Evolutionary conservation across 2,113 vertebrate genomes (phyloP), one percentile per base, ranked within the genome.

Genomic region (Tylochromis polylepis): DNA sequence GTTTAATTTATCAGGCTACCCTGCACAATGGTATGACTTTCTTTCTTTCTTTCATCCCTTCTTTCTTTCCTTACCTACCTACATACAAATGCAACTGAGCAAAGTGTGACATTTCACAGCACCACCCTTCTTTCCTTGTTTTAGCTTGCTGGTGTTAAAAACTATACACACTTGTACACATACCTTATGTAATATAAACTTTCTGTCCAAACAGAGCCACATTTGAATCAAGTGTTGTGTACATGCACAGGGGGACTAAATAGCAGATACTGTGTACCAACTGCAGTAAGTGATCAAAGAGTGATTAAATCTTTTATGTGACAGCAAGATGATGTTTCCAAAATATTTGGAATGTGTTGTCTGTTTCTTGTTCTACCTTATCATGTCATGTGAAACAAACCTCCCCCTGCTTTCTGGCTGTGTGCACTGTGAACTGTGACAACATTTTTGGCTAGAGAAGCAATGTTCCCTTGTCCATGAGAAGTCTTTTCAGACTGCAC

Each of bases 131-230:
- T 82, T 82, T 55, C 2, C 55, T 38, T 65, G 60, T 67, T 83
- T 78, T 46, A 36, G 46, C 9, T 78, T 27, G 16, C 70, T 82
- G 56, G 8, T 80, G 27, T 51, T 85, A 80, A 79, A 87, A 84
- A 83, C 29, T 77, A 51, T 65, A 67, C 60, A 67, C 5, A 5
- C 65, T 78, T 85, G 65, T 58, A 31, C 55, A 84, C 80, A 77
- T 36, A 27, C 27, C 16, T 91, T 81, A 83, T 82, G 83, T 85
- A 88, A 91, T 18, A 20, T 12, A 16, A 59, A 41, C 51, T 41
- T 62, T 88, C 53, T 77, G 29, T 75, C 87, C 91, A 86, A 90
- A 94, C 89, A 93, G 70, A 88, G 88, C 43, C 38, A 59, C 36
- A 12, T 84, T 22, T 82, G 53, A 82, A 85, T 41, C 27, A 10